phyloP scores from a whole-genome alignment of 2,797 vertebrate genomes.

The Dipus sagitta region DNA sequence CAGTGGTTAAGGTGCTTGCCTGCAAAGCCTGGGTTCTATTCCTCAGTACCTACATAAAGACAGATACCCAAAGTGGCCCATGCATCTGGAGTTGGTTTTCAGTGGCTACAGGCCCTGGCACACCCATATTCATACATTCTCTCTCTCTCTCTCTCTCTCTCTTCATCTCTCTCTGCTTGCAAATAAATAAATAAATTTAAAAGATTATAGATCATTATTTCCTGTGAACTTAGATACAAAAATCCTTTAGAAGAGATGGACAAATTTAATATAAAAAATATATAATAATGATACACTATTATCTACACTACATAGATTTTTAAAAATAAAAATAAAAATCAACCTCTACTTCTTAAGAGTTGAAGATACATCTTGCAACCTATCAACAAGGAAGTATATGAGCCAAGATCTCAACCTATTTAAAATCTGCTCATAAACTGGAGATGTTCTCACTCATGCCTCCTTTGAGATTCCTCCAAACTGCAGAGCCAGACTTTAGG shows the following conservation, averaged over 20 bases:
- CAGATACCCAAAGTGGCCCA: too few relatives aligned
- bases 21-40: too few relatives aligned
- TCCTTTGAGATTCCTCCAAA: constrained; percentile 70
- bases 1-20: too few relatives aligned
- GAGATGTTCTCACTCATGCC: constrained; percentile 66
- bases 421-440: constrained; percentile 71
- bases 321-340: constrained; percentile 7
- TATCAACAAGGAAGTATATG: constrained; percentile 41
- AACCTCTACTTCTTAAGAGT: constrained; percentile 55
- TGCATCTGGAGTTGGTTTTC: too few relatives aligned
- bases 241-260: constrained; percentile 63
- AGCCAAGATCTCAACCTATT: constrained; percentile 66
- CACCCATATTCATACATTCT: too few relatives aligned
- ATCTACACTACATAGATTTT: background rate
- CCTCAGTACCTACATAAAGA: too few relatives aligned
- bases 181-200: too few relatives aligned
- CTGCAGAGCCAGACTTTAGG: constrained; percentile 57
- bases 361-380: constrained; percentile 62
- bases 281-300: constrained; percentile 42
- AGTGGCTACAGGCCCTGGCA: too few relatives aligned
- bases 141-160: too few relatives aligned
- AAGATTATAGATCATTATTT: background rate
- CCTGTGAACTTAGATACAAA: constrained; percentile 58
- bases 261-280: constrained; percentile 55
- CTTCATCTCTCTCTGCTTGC: too few relatives aligned